Conservation (phyloP, 1,140 invertebrate species). For the Lasaia peninsularis region DNA sequence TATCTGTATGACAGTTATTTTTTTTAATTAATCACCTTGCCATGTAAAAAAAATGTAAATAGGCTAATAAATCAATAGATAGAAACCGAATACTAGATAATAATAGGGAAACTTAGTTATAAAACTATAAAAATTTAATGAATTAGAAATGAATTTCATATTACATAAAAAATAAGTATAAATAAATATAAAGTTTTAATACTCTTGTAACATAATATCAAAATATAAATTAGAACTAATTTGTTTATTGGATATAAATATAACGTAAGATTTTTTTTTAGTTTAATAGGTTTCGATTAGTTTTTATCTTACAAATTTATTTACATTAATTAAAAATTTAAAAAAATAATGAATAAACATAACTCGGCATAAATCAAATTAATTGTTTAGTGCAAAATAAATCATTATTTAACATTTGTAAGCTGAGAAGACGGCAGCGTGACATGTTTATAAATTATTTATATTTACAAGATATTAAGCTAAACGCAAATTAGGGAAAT, state of each 20-base stretch:
- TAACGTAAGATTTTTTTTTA: neutral
- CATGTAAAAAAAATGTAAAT: neutral
- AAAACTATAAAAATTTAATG: neutral
- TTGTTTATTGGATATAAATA: neutral
- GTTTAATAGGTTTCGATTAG: neutral
- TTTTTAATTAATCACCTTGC: too few species aligned
- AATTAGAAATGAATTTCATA: neutral
- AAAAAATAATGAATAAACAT: too few species aligned
- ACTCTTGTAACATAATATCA: neutral
- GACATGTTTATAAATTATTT: too few species aligned
- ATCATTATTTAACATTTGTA: too few species aligned
- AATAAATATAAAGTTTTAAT: neutral
- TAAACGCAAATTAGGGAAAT: too few species aligned
- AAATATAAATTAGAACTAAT: neutral
- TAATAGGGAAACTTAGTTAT: neutral
- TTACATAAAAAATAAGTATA: neutral
- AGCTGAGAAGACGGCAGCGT: too few species aligned
- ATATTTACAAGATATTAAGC: too few species aligned
- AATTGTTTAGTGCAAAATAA: too few species aligned
- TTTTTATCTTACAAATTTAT: neutral
- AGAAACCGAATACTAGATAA: neutral
- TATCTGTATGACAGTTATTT: too few species aligned
- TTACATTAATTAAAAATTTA: conserved; percentile 1
- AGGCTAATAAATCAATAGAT: neutral
- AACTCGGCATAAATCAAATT: too few species aligned